Conservation (phyloP, 1,140 invertebrate species). For the Lutraria rhynchaena region DNA sequence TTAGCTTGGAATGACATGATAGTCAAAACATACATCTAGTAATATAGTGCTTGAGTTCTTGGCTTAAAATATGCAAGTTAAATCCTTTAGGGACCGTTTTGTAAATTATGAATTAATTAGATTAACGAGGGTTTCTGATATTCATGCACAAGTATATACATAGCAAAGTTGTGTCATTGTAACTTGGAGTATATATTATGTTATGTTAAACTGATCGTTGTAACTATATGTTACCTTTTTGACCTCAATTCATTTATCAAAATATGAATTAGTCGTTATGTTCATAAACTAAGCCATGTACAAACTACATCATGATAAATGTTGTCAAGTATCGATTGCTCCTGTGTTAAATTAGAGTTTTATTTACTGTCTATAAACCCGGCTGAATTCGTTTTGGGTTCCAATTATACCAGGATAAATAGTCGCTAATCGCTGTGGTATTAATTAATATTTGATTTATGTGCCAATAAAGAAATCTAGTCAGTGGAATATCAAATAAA, state of each 20-base stretch:
- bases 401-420: slow-evolving; percentile 34
- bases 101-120: too few relatives aligned
- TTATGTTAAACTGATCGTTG: slow-evolving; percentile 35
- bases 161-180: too few relatives aligned
- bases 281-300: slow-evolving; percentile 42
- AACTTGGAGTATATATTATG: too few relatives aligned
- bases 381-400: neutral
- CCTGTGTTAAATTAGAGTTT: slow-evolving; percentile 50
- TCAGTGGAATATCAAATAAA: slow-evolving; percentile 19
- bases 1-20: too few relatives aligned
- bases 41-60: too few relatives aligned
- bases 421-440: slow-evolving; percentile 33
- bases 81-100: too few relatives aligned
- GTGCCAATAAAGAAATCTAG: slow-evolving; percentile 49
- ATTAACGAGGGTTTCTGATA: too few relatives aligned
- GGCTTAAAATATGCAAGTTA: too few relatives aligned
- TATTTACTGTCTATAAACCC: slow-evolving; percentile 59
- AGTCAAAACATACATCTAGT: too few relatives aligned
- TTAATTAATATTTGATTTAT: slow-evolving; percentile 63
- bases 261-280: slow-evolving; percentile 34
- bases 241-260: slow-evolving; percentile 48
- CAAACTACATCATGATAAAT: slow-evolving; percentile 39
- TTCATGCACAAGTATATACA: too few relatives aligned
- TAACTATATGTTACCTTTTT: slow-evolving; percentile 33
- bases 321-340: slow-evolving; percentile 26